A percentile compares a stretch with the other conserved stretches of the same genome.
Evolutionary conservation across 2,113 vertebrate genomes (phyloP).

Genomic region (Ophiodon elongatus): DNA sequence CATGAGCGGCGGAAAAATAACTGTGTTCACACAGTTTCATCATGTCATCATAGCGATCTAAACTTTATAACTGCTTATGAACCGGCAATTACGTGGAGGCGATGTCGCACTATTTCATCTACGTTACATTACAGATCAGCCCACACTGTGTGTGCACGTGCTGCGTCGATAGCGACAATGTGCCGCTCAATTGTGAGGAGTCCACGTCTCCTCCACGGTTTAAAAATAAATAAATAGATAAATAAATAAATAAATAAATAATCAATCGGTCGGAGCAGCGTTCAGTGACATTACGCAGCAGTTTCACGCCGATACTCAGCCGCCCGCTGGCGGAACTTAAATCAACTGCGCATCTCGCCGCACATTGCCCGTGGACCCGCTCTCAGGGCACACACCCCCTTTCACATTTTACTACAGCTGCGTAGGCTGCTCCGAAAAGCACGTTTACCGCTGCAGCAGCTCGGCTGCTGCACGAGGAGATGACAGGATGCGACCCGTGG

Average conservation of each 20-base stretch:
- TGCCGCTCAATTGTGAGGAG: not conserved
- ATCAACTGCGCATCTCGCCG: conserved; percentile 78
- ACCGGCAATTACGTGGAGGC: not conserved
- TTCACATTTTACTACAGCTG: conserved; percentile 65
- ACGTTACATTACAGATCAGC: not conserved
- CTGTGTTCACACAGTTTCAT: not conserved
- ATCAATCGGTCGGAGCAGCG: conserved; percentile 37
- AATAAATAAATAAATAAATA: not conserved
- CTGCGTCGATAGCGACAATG: not conserved
- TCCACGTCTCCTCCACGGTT: not conserved
- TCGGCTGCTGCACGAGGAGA: conserved; percentile 10
- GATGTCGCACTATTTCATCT: not conserved
- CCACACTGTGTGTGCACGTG: not conserved
- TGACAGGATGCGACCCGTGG: conserved; percentile 17
- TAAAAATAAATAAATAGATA: not conserved
- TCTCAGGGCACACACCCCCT: conserved; percentile 56
- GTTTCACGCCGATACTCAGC: conserved; percentile 31
- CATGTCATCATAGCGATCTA: not conserved
- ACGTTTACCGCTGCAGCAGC: conserved; percentile 49
- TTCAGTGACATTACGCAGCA: conserved; percentile 65
- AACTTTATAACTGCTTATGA: not conserved
- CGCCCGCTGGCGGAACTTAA: conserved; percentile 44
- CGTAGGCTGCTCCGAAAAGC: conserved; percentile 60
- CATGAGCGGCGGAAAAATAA: not conserved
- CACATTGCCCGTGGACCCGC: conserved; percentile 14